Evolutionary conservation across 2,888 invertebrate species (phyloP).

Genomic region (Ischnus inquisitorius): DNA sequence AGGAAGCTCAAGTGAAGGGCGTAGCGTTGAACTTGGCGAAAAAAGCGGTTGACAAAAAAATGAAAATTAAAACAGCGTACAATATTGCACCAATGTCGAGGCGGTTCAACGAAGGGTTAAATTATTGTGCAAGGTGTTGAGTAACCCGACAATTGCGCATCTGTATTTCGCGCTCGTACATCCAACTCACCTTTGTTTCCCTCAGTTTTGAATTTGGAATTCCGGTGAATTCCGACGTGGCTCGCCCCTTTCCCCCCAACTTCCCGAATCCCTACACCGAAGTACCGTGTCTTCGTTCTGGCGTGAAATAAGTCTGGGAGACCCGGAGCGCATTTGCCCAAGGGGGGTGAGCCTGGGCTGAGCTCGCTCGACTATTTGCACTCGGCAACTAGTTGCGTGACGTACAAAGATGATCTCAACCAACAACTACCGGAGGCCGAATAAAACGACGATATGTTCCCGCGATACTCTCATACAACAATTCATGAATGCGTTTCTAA

Average conservation of each 20-base stretch:
- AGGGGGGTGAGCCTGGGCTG: conserved; percentile 54
- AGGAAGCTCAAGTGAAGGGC: not conserved
- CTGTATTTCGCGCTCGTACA: conserved; percentile 32
- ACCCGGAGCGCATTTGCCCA: conserved; percentile 72
- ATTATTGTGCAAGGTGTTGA: conserved; percentile 6
- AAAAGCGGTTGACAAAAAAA: conserved; percentile 4
- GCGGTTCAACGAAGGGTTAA: not conserved
- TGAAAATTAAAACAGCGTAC: not conserved
- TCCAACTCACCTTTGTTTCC: conserved; percentile 10
- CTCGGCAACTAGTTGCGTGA: conserved; percentile 81
- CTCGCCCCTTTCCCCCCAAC: conserved; percentile 39
- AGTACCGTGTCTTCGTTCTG: conserved; percentile 78
- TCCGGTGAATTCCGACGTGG: conserved; percentile 55
- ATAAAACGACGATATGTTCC: conserved; percentile 62
- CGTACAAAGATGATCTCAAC: conserved; percentile 78
- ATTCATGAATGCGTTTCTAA: not conserved
- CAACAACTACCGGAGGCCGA: conserved; percentile 71
- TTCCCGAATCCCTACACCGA: conserved; percentile 41
- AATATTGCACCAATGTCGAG: not conserved
- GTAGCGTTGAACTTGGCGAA: not conserved
- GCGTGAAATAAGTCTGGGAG: conserved; percentile 81
- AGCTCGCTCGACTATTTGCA: conserved; percentile 79
- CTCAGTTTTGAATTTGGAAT: conserved; percentile 56
- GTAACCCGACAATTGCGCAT: conserved; percentile 39
- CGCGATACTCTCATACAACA: not conserved